Evolutionary conservation across 2,113 vertebrate species (phyloP), one percentile per base, ranked within the genome.

Genomic region (Toxotes jaculatrix): DNA sequence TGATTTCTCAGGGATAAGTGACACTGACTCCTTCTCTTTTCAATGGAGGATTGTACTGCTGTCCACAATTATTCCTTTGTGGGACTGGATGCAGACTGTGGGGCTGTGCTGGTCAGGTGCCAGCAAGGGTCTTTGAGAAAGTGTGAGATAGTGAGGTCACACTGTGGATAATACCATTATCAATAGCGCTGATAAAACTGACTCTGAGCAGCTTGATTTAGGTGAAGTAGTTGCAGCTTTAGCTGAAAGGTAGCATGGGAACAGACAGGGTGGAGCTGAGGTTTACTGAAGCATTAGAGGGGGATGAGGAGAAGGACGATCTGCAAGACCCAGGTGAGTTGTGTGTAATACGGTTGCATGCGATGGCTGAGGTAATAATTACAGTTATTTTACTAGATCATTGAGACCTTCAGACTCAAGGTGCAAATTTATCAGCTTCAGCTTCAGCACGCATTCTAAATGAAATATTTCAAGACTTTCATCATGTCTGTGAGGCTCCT

Each of bases 1-100:
- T 73, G 93, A 90, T 95, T 95, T 95, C 94, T 94, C 94, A 93
- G 82, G 93, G 94, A 95, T 92, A 96, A 92, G 81, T 86, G 90
- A 96, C 89, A 93, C 93, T 84, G 0, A 75, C 34, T 70, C 65
- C 36, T 60, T 51, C 34, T 6, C 36, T 68, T 57, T 72, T 47
- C 43, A 73, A 59, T 38, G 75, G 67, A 40, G 23, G 16, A 77
- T 87, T 87, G 78, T 88, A 81, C 84, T 83, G 85, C 87, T 83
- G 74, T 74, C 84, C 60, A 96, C 94, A 96, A 91, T 91, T 51
- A 85, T 68, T 90, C 92, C 93, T 95, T 92, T 95, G 95, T 96
- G 75, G 86, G 57, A 59, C 9, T 62, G 36, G 31, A 78, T 42
- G 89, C 16, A 31, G 2, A 93, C 21, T 65, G 38, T 60, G 43